Evolutionary conservation across 1,140 invertebrate genomes (phyloP), one percentile per base, ranked within the genome.

Genomic region (Heliconius hewitsoni): DNA sequence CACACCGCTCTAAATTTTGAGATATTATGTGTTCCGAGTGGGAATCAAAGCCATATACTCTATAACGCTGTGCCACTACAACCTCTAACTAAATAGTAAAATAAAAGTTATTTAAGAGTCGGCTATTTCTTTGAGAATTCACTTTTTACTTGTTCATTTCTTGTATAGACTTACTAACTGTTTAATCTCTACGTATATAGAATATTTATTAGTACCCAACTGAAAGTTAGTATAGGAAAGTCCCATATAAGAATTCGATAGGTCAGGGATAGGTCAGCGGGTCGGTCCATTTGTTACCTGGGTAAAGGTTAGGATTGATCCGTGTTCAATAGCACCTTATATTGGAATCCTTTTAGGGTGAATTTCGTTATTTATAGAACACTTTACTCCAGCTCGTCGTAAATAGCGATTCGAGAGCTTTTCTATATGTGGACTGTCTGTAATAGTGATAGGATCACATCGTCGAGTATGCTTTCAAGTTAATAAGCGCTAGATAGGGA

Each of bases 251-350:
- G 57, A 60, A 55, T 75, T 66, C 74, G 74, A 75, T 57, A 75
- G 74, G 74, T 75, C 74, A 75, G 34, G 57, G 74, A 39, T 66
- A 66, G 74, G 74, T 75, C 74, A 66, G 13, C 30, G 23, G 73
- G 27, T 27, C 73, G 73, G 73, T 66, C 74, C 42, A 75, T 75
- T 75, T n/a, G 46, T 75, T 60, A 74, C 52, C 52, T 75, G 74
- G 16, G 18, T 55, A 50, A 75, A 39, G 34, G 74, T 55, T 66
- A 42, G 50, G 16, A 66, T 66, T 34, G 73, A 74, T 19, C 52
- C 74, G 27, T 66, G 55, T 75, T 42, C 57, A 66, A 66, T 42
- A 34, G 4, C 18, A 42, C 18, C 23, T 66, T 23, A 75, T 75
- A 37, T 42, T 6, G 34, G 57, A 75, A 66, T 75, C 34, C 74